Evolutionary conservation across 53 echinoderm and acorn worm species (phyloP), one percentile per base, ranked within the genome.

Genomic region (Actinopyga echinites): DNA sequence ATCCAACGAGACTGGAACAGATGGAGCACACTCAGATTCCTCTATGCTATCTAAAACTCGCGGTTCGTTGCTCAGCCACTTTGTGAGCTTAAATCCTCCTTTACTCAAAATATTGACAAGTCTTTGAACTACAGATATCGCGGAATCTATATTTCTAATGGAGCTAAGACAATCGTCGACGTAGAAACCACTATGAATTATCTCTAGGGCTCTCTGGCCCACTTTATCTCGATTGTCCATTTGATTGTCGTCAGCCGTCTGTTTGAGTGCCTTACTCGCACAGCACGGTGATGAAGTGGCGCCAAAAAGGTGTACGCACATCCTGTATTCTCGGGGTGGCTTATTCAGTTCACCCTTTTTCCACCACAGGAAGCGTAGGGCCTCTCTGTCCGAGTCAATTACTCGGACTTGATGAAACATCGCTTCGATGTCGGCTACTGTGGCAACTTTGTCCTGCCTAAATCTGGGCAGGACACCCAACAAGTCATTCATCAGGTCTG

Each of bases 261-360:
- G 75, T 38, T 85, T 85, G 20, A 85, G 61, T 1, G 85, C 85
- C 26, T 57, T 85, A 26, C 85, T 61, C 1, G 85, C 57, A 11
- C 75, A 85, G 1, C 74, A 85, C 9, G 85, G 85, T 1, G 85
- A 85, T 0, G 85, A 85, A 0, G 85, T 85, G 12, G 75, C 85
- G 0, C 85, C 85, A 34, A 80, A 80, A 0, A 80, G 60, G 38
- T 80, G 60, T 0, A 80, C 80, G 44, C 80, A 37, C 61, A 80
- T 85, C 8, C 85, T 74, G 29, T 85, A 85, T 59, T 85, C 85
- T 13, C 57, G 10, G 11, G 85, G 85, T 24, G 75, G 19, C 19
- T 22, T 85, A n/a, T 28, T 85, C 8, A 74, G 6, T 11, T 85
- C 60, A 0, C 85, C 85, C 6, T 15, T 30, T 9, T 57, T n/a